phyloP scores from a whole-genome alignment of 1,140 invertebrate species.

The Pogonomyrmex barbatus region DNA sequence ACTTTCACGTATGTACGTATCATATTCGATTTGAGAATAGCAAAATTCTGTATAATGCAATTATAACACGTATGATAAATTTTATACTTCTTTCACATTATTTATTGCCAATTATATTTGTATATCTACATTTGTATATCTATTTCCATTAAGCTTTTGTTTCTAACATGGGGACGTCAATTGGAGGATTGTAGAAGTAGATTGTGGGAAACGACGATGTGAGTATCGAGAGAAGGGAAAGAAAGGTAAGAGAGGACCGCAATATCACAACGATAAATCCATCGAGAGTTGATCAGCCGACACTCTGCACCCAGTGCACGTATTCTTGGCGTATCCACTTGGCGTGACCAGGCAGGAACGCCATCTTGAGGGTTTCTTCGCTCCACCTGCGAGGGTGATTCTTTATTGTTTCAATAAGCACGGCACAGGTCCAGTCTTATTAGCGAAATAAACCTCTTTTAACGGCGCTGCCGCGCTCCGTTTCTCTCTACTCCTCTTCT shows the following conservation, averaged over 20 bases:
- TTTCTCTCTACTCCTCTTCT: constrained; percentile 22
- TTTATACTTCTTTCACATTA: background rate
- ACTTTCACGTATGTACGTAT: background rate
- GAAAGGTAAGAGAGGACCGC: constrained; percentile 64
- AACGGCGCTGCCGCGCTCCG: constrained; percentile 76
- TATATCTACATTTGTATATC: constrained; percentile 15
- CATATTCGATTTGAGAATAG: background rate
- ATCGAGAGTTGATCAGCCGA: constrained; percentile 79
- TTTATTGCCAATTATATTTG: background rate
- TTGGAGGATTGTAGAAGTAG: constrained; percentile 44
- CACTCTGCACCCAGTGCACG: constrained; percentile 79
- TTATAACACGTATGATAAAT: background rate
- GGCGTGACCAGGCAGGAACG: constrained; percentile 76
- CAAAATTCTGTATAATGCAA: background rate
- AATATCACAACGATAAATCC: constrained; percentile 83
- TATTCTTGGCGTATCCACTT: constrained; percentile 75
- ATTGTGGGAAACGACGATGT: constrained; percentile 52
- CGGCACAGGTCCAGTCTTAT: constrained; percentile 84
- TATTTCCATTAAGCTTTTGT: background rate
- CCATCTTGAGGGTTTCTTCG: constrained; percentile 75
- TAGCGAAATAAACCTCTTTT: constrained; percentile 86
- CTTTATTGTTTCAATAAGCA: constrained; percentile 87
- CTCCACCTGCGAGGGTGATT: constrained; percentile 78
- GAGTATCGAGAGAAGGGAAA: constrained; percentile 35
- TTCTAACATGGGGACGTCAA: constrained; percentile 15